These are phyloP conservation scores for Diplazon laetatorius DNA, from an alignment of 2,888 invertebrate species.

Conservation along the genomic window DNA sequence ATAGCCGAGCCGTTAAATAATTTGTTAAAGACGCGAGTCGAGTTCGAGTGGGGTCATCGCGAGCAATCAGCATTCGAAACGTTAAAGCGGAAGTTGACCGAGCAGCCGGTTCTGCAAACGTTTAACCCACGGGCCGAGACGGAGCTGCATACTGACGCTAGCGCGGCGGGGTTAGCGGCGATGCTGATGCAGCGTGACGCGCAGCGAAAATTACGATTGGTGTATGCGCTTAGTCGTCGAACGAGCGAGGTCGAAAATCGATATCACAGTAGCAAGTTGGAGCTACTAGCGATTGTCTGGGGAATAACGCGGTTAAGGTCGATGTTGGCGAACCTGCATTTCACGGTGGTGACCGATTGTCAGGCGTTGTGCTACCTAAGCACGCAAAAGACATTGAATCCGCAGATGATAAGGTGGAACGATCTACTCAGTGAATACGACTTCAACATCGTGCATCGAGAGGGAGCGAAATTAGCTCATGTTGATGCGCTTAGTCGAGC, in stretches of 20 bases:
- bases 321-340: conserved; percentile 14
- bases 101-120: conserved; percentile 21
- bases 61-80: conserved; percentile 26
- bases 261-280: conserved; percentile 67
- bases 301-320: conserved; percentile 5
- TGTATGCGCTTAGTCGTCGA: conserved; percentile 67
- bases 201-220: conserved; percentile 52
- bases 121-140: conserved; percentile 24
- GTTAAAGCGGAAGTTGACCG: conserved; percentile 6
- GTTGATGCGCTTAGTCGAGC: conserved; percentile 61
- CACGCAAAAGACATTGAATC: too few relatives aligned
- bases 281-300: conserved; percentile 39
- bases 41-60: conserved; percentile 19
- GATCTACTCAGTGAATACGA: conserved; percentile 32
- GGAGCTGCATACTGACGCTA: conserved; percentile 41
- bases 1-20: too few relatives aligned
- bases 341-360: conserved; percentile 43
- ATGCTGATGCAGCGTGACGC: conserved; percentile 62
- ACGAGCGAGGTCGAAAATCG: conserved; percentile 65
- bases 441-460: conserved; percentile 62
- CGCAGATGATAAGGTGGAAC: not conserved
- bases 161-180: conserved; percentile 10
- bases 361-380: not conserved
- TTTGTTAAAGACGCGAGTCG: conserved; percentile 1
- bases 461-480: conserved; percentile 59